Evolutionary conservation across 2,888 invertebrate genomes (phyloP).

Genomic region (Frankliniella fusca): DNA sequence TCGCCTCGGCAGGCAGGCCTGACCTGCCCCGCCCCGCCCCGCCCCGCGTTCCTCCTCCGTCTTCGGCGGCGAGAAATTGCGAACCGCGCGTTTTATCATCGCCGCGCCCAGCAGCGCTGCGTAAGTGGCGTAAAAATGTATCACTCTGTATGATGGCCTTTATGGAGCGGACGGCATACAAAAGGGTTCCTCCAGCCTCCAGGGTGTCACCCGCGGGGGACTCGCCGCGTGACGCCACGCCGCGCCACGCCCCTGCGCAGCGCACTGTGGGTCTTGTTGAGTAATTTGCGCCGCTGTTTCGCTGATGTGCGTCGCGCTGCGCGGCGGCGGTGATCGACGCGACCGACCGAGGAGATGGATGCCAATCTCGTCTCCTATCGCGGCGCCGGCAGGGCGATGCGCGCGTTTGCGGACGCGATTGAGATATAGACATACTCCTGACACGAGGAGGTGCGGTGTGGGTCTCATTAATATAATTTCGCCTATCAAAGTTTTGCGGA

Average conservation of each 20-base stretch:
- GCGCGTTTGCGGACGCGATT: background rate
- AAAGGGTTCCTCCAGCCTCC: background rate
- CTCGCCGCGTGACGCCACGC: background rate
- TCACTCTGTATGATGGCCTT: background rate
- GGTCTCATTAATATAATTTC: too few relatives aligned
- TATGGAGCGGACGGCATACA: background rate
- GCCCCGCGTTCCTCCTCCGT: background rate
- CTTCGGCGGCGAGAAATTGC: background rate
- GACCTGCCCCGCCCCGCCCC: too few relatives aligned
- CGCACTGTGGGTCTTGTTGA: background rate
- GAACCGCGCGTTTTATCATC: background rate
- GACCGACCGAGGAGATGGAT: too few relatives aligned
- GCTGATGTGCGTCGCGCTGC: background rate
- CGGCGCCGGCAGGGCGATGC: background rate
- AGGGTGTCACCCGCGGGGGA: background rate
- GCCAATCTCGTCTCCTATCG: too few relatives aligned
- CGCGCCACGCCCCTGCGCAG: background rate
- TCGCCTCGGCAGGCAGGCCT: background rate
- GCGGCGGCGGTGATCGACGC: background rate
- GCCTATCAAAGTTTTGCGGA: too few relatives aligned
- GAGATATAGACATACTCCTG: too few relatives aligned
- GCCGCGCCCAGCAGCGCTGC: background rate
- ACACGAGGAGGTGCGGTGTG: too few relatives aligned
- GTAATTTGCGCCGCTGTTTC: background rate
- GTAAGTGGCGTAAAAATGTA: slow-evolving; percentile 25